Conservation (phyloP, 2,113 vertebrate genomes). For the Strigops habroptila region DNA sequence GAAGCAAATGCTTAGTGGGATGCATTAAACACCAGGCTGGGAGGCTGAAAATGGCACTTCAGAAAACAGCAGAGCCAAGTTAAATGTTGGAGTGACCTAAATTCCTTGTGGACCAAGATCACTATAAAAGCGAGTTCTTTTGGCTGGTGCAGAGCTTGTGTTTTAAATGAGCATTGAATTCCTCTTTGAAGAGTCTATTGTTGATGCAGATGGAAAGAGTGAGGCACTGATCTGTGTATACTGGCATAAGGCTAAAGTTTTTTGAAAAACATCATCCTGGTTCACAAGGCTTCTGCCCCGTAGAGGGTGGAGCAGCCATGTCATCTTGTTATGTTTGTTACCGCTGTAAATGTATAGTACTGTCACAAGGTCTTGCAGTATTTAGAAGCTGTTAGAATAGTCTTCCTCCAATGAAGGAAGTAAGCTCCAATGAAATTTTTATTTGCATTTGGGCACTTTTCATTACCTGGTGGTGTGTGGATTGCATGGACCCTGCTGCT, state of each 20-base stretch:
- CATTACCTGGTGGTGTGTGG: rapidly evolving
- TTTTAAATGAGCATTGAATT: background rate
- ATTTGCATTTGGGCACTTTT: background rate
- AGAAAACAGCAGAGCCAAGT: background rate
- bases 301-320: background rate
- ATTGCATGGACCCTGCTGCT: background rate
- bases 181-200: background rate
- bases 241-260: rapidly evolving
- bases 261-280: background rate
- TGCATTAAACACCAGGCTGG: rapidly evolving
- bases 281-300: background rate
- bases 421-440: background rate
- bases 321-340: rapidly evolving
- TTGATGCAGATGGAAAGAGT: background rate
- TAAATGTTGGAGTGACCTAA: background rate
- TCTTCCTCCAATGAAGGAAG: background rate
- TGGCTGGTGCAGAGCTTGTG: background rate
- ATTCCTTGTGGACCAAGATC: rapidly evolving
- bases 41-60: background rate
- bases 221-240: rapidly evolving
- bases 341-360: rapidly evolving
- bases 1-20: background rate
- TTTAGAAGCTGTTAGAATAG: background rate
- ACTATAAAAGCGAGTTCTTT: rapidly evolving
- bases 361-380: background rate